Evolutionary conservation across 2,113 vertebrate genomes (phyloP).

Genomic region (Peromyscus leucopus): DNA sequence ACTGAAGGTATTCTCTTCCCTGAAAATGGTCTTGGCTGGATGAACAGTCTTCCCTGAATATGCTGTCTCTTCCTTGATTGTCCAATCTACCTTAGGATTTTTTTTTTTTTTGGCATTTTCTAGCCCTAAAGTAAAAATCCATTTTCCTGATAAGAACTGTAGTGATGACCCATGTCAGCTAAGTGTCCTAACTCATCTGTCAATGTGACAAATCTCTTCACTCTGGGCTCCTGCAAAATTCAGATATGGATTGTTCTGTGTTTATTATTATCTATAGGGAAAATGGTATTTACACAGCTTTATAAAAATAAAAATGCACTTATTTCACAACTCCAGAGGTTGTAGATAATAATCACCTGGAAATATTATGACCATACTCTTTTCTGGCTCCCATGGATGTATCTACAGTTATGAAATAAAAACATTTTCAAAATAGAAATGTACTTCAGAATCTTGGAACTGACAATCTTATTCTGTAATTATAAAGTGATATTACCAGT

Average conservation of each 20-base stretch:
- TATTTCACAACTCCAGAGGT: constrained; percentile 60
- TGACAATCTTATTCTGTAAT: not conserved
- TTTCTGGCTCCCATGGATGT: constrained; percentile 67
- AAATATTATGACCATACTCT: constrained; percentile 61
- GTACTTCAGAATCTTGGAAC: not conserved
- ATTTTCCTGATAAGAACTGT: constrained; percentile 88
- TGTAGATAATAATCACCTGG: constrained; percentile 62
- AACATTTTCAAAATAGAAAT: not conserved
- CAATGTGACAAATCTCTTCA: constrained; percentile 66
- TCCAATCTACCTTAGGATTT: constrained; percentile 87
- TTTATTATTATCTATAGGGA: constrained; percentile 59
- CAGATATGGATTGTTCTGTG: constrained; percentile 66
- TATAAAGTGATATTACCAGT: not conserved
- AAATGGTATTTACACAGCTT: not conserved
- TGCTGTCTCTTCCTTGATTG: not conserved
- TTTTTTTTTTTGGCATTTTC: constrained; percentile 83
- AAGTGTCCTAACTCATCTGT: constrained; percentile 81
- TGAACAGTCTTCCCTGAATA: not conserved
- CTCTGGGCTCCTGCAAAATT: constrained; percentile 65
- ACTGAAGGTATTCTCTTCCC: accelerated
- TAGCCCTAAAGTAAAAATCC: constrained; percentile 84
- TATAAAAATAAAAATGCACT: constrained; percentile 16
- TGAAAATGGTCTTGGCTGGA: not conserved
- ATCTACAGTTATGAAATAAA: constrained; percentile 10
- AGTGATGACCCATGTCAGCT: constrained; percentile 87